phyloP scores from a whole-genome alignment of 2,888 invertebrate species.

The Melinaea menophilus region DNA sequence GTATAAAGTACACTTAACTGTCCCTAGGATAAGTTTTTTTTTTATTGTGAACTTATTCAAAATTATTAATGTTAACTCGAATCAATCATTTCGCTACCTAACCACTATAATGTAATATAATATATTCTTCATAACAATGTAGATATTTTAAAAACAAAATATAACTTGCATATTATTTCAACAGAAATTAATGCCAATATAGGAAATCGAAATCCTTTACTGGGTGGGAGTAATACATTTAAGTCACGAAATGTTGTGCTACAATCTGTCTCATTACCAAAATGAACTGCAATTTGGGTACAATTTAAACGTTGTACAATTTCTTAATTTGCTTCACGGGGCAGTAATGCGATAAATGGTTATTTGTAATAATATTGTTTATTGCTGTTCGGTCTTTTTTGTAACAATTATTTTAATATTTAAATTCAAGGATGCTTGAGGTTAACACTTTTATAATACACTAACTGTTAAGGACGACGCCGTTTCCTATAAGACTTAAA shows the following conservation, averaged over 20 bases:
- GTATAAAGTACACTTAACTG: too few species aligned
- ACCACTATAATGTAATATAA: background rate
- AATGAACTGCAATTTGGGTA: slow-evolving; percentile 21
- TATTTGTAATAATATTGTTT: slow-evolving; percentile 3
- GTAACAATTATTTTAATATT: background rate
- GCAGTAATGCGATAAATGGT: slow-evolving; percentile 4
- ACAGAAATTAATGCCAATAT: background rate
- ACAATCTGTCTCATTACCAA: slow-evolving; percentile 19
- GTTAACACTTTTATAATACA: too few species aligned
- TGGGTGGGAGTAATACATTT: slow-evolving; percentile 14
- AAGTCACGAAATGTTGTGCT: slow-evolving; percentile 19
- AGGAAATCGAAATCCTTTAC: background rate
- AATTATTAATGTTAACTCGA: too few species aligned
- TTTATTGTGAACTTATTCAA: too few species aligned
- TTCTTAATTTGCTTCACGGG: slow-evolving; percentile 20
- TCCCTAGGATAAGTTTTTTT: too few species aligned
- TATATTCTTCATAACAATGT: background rate
- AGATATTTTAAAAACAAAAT: background rate
- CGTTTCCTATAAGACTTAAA: too few species aligned
- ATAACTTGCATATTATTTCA: background rate
- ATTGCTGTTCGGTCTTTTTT: background rate
- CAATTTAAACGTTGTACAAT: slow-evolving; percentile 18
- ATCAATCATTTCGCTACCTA: too few species aligned
- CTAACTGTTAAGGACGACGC: too few species aligned
- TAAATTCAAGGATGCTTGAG: too few species aligned